phyloP scores from a whole-genome alignment of 2,113 vertebrate genomes.

The Carettochelys insculpta region DNA sequence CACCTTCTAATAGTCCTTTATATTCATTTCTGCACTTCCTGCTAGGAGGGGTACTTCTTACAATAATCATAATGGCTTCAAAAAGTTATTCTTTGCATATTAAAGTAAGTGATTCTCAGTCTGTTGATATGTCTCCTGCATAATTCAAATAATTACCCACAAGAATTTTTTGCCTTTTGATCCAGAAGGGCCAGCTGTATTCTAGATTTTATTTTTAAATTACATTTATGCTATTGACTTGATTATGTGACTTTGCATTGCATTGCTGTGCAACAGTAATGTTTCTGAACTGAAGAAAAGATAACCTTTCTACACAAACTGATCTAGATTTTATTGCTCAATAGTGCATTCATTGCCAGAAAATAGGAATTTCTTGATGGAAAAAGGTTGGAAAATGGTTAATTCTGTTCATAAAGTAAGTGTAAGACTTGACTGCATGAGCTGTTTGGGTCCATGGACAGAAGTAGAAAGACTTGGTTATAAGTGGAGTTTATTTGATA shows the following conservation, averaged over 20 bases:
- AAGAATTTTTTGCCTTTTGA: not conserved
- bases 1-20: not conserved
- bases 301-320: not conserved
- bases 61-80: not conserved
- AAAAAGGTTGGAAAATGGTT: not conserved
- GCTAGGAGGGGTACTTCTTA: not conserved
- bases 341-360: not conserved
- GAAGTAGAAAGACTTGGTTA: not conserved
- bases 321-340: not conserved
- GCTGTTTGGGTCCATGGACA: not conserved
- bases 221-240: not conserved
- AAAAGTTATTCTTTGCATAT: accelerated
- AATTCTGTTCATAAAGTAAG: not conserved
- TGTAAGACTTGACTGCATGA: not conserved
- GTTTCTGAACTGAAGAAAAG: not conserved
- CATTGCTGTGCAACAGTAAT: not conserved
- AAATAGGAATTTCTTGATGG: not conserved
- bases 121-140: not conserved
- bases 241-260: not conserved
- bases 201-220: not conserved
- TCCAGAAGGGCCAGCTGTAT: not conserved
- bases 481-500: not conserved
- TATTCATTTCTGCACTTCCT: not conserved
- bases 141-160: not conserved
- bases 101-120: not conserved